These are phyloP conservation scores for Sialia sialis DNA, from an alignment of 2,113 vertebrate species.

Conservation along the genomic window DNA sequence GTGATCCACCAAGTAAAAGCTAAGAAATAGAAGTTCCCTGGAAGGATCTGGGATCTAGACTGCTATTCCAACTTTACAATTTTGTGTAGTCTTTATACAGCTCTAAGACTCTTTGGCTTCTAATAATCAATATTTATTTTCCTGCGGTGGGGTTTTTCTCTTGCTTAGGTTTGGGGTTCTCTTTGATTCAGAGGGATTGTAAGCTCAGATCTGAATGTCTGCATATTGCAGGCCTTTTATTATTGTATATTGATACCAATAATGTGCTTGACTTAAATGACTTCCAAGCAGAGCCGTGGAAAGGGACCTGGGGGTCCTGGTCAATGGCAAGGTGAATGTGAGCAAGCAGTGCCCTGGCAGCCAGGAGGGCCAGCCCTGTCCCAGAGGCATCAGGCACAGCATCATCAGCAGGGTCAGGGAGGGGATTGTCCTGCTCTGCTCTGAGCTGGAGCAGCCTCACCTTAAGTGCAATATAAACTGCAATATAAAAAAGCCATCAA, in stretches of 20 bases:
- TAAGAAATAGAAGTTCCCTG: background rate
- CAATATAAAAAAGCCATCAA: background rate
- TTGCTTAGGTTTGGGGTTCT: background rate
- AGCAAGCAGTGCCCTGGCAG: background rate
- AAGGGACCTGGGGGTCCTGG: background rate
- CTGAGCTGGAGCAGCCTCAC: fast-evolving
- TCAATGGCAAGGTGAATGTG: fast-evolving
- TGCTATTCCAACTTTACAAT: background rate
- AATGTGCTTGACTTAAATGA: background rate
- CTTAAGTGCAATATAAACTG: fast-evolving
- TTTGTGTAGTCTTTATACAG: background rate
- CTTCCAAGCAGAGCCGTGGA: background rate
- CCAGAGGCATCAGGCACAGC: background rate
- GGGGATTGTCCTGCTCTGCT: background rate
- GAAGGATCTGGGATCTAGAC: background rate
- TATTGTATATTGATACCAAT: background rate
- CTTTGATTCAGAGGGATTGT: background rate
- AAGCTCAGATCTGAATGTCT: background rate
- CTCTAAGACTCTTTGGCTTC: background rate
- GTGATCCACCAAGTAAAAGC: background rate
- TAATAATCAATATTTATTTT: background rate
- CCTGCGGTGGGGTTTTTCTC: background rate
- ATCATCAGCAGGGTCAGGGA: fast-evolving
- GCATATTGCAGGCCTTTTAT: background rate
- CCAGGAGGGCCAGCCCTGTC: background rate